Base-by-base conservation (phyloP, 1,140 invertebrate genomes). In the Monomorium pharaonis region DNA sequence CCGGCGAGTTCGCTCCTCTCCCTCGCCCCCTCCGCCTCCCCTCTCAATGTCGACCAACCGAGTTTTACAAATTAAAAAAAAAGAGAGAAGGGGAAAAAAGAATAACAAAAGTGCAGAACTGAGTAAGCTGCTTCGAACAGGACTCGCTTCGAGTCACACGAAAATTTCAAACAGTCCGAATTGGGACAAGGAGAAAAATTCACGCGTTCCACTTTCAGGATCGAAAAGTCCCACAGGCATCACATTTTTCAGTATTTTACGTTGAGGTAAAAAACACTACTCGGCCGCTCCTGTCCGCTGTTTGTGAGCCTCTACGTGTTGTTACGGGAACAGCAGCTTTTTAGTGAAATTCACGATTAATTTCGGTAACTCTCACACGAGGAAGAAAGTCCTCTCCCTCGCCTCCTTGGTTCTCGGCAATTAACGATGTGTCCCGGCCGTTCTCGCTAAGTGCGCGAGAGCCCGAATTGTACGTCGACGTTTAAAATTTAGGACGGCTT, bases 21-120 rank as follows among this genome's bases (percentile, higher is more conserved):
- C n/a, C n/a, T n/a, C n/a, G n/a, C n/a, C n/a, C n/a, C n/a, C n/a
- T n/a, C n/a, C n/a, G n/a, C n/a, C n/a, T n/a, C n/a, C n/a, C n/a
- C n/a, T n/a, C 49, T 83, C 78, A 49, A 70, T 56, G 33, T 65
- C 65, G 49, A 81, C 78, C 67, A 51, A 72, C 18, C 51, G 78
- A 30, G 54, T 83, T 83, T 72, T 83, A 83, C 78, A 83, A 83
- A 83, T 83, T 83, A 83, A 83, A 56, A 56, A 80, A 54, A 51
- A 42, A 42, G 3, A 42, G 37, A 7, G 7, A 47, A 14, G 14
- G 27, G 18, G 56, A 21, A 81, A 81, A 72, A 18, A 3, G 16
- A 44, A 47, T 72, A 69, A 72, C 67, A 51, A 70, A 70, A 81
- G 65, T 49, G 65, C 37, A 14, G 54, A 51, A 69, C 14, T n/a